A percentile compares a stretch with the other conserved stretches of the same genome.
Conservation (phyloP, 1,140 invertebrate genomes). For the Anoplolepis gracilipes region DNA sequence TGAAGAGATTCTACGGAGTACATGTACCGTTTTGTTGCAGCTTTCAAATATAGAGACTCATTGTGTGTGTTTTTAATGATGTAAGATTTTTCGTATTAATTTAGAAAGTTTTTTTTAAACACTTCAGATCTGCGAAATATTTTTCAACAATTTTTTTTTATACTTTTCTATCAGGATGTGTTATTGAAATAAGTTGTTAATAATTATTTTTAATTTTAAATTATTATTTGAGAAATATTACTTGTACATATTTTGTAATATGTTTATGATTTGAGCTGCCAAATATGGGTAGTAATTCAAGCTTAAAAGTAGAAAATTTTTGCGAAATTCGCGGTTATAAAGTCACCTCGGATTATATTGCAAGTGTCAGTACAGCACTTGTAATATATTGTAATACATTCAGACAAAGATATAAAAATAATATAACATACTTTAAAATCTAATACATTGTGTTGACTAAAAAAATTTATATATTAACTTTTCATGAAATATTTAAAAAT, state of each 20-base stretch:
- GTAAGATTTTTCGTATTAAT: neutral
- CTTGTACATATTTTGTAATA: neutral
- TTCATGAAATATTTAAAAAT: too few relatives aligned
- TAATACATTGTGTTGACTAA: too few relatives aligned
- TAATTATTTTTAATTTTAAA: neutral
- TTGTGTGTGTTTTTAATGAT: neutral
- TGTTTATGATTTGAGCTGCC: neutral
- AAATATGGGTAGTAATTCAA: neutral
- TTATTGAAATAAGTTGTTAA: neutral
- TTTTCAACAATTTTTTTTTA: neutral
- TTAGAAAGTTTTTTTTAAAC: too few relatives aligned
- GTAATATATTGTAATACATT: too few relatives aligned
- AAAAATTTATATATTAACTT: too few relatives aligned
- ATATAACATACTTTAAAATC: neutral
- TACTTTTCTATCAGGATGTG: neutral
- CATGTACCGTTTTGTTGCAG: neutral
- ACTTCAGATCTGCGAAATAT: neutral
- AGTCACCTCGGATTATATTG: neutral
- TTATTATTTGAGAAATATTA: neutral
- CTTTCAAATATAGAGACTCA: too few relatives aligned
- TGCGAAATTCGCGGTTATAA: constrained; percentile 1
- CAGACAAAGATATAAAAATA: neutral
- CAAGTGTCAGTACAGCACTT: neutral
- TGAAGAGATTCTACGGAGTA: constrained; percentile 5
- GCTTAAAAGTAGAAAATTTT: neutral